A percentile compares a stretch with the other conserved stretches of the same genome.
Evolutionary conservation across 2,113 vertebrate species (phyloP).

Genomic region (Semicossyphus pulcher): DNA sequence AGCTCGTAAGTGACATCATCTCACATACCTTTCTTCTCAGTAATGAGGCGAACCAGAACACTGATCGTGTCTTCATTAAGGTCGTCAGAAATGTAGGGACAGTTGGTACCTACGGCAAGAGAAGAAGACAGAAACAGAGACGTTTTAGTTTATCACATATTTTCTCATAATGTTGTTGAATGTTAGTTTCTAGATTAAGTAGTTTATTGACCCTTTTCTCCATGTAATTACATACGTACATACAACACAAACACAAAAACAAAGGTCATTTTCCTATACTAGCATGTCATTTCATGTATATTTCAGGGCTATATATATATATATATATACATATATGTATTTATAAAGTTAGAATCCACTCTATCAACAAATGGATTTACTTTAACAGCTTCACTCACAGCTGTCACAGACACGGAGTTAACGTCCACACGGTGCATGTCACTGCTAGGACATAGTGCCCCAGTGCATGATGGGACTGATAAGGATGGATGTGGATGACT

Average conservation of each 20-base stretch:
- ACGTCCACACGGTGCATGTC: constrained; percentile 42
- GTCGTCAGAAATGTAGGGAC: constrained; percentile 88
- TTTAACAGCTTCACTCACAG: constrained; percentile 6
- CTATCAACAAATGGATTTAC: not conserved
- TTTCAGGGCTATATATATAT: not conserved
- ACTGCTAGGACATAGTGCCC: constrained; percentile 34
- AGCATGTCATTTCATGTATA: too few relatives aligned
- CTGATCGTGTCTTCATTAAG: constrained; percentile 96
- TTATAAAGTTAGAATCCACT: not conserved
- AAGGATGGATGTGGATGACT: constrained; percentile 52
- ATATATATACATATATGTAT: too few relatives aligned
- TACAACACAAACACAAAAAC: too few relatives aligned
- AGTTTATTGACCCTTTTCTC: too few relatives aligned
- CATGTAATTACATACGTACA: too few relatives aligned
- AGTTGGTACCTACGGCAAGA: constrained; percentile 79
- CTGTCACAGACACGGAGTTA: constrained; percentile 1
- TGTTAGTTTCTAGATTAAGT: too few relatives aligned
- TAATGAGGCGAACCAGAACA: constrained; percentile 93
- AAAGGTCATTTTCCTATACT: too few relatives aligned
- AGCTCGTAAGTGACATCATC: not conserved
- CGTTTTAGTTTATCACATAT: not conserved
- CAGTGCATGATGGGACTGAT: constrained; percentile 48
- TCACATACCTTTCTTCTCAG: constrained; percentile 93
- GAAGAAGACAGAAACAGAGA: not conserved
- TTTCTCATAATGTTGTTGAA: too few relatives aligned